Conservation (phyloP, 2,888 invertebrate genomes). For the Sthenelais limicola region DNA sequence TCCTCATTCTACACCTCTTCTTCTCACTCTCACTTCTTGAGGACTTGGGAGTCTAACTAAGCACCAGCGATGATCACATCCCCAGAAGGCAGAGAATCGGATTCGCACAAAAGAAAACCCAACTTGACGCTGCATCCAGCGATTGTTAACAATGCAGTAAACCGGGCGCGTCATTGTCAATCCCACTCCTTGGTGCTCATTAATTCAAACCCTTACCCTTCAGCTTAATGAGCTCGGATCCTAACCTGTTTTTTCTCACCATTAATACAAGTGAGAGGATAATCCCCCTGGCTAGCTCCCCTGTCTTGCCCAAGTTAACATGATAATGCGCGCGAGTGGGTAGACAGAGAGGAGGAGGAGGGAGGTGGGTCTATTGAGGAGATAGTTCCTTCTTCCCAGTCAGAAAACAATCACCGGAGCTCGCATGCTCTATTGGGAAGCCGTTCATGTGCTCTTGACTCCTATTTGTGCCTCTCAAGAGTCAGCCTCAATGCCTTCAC, state of each 20-base stretch:
- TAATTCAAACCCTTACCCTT: constrained; percentile 39
- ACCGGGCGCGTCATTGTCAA: constrained; percentile 25
- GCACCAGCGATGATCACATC: not conserved
- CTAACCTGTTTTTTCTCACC: constrained; percentile 28
- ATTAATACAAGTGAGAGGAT: constrained; percentile 20
- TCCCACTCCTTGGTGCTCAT: constrained; percentile 14
- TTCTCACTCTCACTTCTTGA: not conserved
- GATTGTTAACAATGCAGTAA: constrained; percentile 30
- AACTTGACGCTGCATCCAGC: constrained; percentile 15
- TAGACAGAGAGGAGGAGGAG: too few species aligned
- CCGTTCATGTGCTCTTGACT: too few species aligned
- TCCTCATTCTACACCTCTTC: not conserved
- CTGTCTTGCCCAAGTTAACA: constrained; percentile 17
- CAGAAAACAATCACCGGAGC: too few species aligned
- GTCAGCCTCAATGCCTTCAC: too few species aligned
- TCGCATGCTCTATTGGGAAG: too few species aligned
- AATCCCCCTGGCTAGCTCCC: constrained; percentile 22
- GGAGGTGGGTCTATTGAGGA: too few species aligned
- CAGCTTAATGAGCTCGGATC: constrained; percentile 37
- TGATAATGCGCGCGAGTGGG: constrained; percentile 28
- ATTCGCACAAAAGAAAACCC: not conserved
- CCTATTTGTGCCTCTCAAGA: too few species aligned
- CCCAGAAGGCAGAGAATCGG: not conserved
- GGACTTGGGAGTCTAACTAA: not conserved
- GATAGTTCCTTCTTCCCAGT: too few species aligned